Percentiles rank a stretch among this genome's conserved stretches.
Conservation (phyloP, 2,888 invertebrate species). For the Erannis defoliaria region DNA sequence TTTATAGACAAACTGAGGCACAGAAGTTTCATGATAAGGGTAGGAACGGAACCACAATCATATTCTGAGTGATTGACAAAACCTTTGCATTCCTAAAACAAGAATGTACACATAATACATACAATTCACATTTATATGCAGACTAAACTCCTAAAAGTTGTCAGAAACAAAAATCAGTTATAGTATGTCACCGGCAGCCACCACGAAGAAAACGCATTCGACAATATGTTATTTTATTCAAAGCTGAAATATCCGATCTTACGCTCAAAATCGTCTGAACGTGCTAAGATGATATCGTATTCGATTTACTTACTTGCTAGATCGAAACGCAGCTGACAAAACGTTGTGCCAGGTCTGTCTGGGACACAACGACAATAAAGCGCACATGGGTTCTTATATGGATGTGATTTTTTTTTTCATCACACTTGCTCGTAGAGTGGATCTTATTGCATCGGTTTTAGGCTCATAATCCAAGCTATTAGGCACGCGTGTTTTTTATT, state of each 20-base stretch:
- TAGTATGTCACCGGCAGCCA: slow-evolving; percentile 7
- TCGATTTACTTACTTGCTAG: slow-evolving; percentile 47
- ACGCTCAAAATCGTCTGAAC: slow-evolving; percentile 29
- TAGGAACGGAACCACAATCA: too few relatives aligned
- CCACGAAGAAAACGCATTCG: slow-evolving; percentile 37
- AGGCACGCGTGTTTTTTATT: too few relatives aligned
- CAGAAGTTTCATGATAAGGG: too few relatives aligned
- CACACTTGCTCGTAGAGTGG: too few relatives aligned
- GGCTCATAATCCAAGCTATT: too few relatives aligned
- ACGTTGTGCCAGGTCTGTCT: not conserved
- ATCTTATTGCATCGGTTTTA: too few relatives aligned
- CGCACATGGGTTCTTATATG: too few relatives aligned
- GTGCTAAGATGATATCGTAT: slow-evolving; percentile 48
- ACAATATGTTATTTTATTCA: slow-evolving; percentile 5
- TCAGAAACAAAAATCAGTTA: not conserved
- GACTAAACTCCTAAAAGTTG: not conserved
- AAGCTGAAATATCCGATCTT: slow-evolving; percentile 35
- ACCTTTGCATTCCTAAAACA: too few relatives aligned
- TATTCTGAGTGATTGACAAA: too few relatives aligned
- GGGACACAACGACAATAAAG: not conserved
- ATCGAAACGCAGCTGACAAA: slow-evolving; percentile 27
- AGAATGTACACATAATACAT: too few relatives aligned
- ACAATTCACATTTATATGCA: not conserved
- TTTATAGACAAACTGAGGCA: too few relatives aligned
- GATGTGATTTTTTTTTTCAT: too few relatives aligned